Percentiles rank a stretch among this genome's conserved stretches.
Conservation (phyloP, 2,797 vertebrate genomes). For the Mastacembelus armatus region DNA sequence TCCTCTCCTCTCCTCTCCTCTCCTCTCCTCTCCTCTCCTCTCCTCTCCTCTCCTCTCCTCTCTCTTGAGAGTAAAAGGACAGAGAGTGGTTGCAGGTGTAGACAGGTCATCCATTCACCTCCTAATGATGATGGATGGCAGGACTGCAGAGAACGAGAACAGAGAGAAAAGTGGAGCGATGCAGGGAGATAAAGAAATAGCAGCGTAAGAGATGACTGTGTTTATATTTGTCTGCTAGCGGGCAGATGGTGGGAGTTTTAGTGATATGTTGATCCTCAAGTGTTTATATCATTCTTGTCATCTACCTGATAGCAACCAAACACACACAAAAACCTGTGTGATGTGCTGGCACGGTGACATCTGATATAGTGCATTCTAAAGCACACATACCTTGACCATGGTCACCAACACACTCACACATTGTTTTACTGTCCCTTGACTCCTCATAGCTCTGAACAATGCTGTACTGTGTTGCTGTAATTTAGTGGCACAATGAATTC, state of each 20-base stretch:
- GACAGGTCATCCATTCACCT: conserved; percentile 74
- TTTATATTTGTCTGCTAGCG: conserved; percentile 63
- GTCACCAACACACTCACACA: too few relatives aligned
- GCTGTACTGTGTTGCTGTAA: too few relatives aligned
- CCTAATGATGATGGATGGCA: conserved; percentile 80
- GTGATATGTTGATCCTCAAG: conserved; percentile 65
- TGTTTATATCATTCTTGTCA: conserved; percentile 67
- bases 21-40: too few relatives aligned
- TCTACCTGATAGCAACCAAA: conserved; percentile 43
- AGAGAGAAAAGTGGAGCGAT: conserved; percentile 60
- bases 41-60: too few relatives aligned
- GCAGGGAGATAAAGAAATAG: conserved; percentile 68
- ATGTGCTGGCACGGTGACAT: conserved; percentile 39
- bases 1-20: conserved; percentile 18
- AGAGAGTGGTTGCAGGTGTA: conserved; percentile 64
- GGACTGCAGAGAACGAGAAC: conserved; percentile 51
- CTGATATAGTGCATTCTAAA: conserved; percentile 35
- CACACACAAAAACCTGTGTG: not conserved
- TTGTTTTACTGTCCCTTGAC: too few relatives aligned
- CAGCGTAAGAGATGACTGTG: conserved; percentile 52
- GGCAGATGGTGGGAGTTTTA: conserved; percentile 71
- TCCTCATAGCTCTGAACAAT: too few relatives aligned
- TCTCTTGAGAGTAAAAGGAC: conserved; percentile 51
- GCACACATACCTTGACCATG: not conserved
- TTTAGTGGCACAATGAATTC: too few relatives aligned